Evolutionary conservation across 2,113 vertebrate genomes (phyloP).

Genomic region (Suricata suricatta): DNA sequence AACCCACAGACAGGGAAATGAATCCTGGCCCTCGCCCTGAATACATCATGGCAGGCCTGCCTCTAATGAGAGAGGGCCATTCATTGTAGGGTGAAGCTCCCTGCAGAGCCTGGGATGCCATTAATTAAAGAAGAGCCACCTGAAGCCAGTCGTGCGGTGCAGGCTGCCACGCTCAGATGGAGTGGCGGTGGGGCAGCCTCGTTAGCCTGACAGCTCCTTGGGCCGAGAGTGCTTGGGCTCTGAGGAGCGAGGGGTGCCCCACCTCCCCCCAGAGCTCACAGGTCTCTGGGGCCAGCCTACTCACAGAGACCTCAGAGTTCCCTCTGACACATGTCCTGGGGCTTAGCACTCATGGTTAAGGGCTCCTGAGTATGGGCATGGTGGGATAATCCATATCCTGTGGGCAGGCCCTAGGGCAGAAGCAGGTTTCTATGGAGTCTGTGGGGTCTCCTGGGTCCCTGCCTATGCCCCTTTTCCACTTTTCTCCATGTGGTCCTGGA

Average conservation of each 20-base stretch:
- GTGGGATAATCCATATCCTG: background rate
- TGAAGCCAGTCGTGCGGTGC: constrained; percentile 85
- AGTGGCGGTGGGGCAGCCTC: constrained; percentile 84
- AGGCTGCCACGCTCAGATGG: constrained; percentile 86
- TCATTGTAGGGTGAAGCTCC: constrained; percentile 88
- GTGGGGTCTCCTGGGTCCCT: background rate
- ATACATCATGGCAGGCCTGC: constrained; percentile 88
- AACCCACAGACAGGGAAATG: constrained; percentile 86
- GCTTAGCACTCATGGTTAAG: background rate
- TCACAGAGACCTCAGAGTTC: background rate
- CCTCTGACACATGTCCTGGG: background rate
- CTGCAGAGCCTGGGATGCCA: constrained; percentile 86
- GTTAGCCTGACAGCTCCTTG: constrained; percentile 84
- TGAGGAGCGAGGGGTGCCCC: background rate
- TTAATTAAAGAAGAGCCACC: constrained; percentile 90
- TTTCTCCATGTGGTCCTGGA: background rate
- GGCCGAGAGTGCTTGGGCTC: constrained; percentile 73
- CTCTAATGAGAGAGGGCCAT: constrained; percentile 90
- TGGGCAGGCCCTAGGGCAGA: background rate
- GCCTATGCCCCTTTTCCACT: background rate
- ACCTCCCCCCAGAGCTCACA: background rate
- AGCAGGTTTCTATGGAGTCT: background rate
- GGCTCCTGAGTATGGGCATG: background rate
- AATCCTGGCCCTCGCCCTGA: constrained; percentile 85
- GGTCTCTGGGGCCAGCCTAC: background rate